These are phyloP conservation scores for Podilymbus podiceps DNA, from an alignment of 2,113 vertebrate genomes.

Conservation along the genomic window DNA sequence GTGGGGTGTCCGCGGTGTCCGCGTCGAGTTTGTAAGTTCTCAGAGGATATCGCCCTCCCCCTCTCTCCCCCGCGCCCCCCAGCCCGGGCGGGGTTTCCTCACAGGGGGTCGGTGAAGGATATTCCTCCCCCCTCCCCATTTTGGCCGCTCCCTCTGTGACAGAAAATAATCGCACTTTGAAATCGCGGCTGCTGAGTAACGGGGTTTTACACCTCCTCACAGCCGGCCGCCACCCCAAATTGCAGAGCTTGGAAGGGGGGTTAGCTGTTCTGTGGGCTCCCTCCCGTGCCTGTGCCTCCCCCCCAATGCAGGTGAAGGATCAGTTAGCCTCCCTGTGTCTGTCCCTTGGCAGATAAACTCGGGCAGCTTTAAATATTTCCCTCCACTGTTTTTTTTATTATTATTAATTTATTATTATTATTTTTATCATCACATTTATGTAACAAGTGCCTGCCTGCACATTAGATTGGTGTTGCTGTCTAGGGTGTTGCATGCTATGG, in stretches of 20 bases:
- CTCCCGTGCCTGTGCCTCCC: not conserved
- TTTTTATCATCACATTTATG: conserved; percentile 40
- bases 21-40: conserved; percentile 7
- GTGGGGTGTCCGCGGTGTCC: not conserved
- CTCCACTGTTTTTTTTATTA: not conserved
- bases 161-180: not conserved
- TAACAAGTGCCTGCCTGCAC: conserved; percentile 39
- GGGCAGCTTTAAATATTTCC: not conserved
- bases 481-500: conserved; percentile 58
- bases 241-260: not conserved
- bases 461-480: not conserved
- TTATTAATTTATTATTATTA: not conserved
- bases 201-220: not conserved
- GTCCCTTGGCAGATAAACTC: not conserved
- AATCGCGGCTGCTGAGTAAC: not conserved
- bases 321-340: not conserved
- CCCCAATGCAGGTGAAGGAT: not conserved
- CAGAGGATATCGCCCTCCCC: not conserved
- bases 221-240: not conserved
- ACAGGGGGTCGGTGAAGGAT: not conserved
- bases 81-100: not conserved
- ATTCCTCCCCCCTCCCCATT: too few species aligned
- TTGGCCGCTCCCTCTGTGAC: not conserved
- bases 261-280: fast-evolving
- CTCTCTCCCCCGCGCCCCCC: too few species aligned